Conservation (phyloP, 2,113 vertebrate genomes). For the Acanthisitta chloris region DNA sequence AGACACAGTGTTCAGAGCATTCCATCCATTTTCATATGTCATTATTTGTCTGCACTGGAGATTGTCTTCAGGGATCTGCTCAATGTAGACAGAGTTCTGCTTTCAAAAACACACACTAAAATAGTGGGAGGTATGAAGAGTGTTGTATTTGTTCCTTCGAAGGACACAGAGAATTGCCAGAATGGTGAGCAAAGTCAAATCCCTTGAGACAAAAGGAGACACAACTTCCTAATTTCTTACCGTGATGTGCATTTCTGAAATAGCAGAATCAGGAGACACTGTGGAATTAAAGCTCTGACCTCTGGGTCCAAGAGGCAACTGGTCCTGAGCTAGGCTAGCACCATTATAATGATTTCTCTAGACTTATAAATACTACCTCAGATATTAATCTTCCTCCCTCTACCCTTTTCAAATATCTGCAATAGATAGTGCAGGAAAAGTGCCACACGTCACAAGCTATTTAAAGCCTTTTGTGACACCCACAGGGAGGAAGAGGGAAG, state of each 20-base stretch:
- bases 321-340: neutral
- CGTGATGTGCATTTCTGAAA: neutral
- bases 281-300: neutral
- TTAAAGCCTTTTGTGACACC: constrained; percentile 16
- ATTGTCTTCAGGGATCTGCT: neutral
- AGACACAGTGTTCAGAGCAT: neutral
- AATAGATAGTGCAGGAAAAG: neutral
- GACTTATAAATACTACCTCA: neutral
- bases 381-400: neutral
- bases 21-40: neutral
- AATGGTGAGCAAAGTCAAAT: neutral
- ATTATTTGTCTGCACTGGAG: neutral
- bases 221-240: neutral
- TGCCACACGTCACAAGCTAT: neutral
- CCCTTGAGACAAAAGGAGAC: neutral
- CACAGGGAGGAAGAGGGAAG: neutral
- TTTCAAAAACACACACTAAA: neutral
- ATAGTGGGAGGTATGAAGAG: neutral
- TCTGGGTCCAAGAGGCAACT: neutral
- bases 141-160: neutral
- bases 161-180: neutral
- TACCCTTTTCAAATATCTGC: neutral
- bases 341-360: neutral
- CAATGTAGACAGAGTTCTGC: neutral
- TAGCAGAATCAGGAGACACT: neutral